These are phyloP conservation scores for Stratiomys singularior DNA, from an alignment of 2,888 invertebrate species.

Conservation along the genomic window DNA sequence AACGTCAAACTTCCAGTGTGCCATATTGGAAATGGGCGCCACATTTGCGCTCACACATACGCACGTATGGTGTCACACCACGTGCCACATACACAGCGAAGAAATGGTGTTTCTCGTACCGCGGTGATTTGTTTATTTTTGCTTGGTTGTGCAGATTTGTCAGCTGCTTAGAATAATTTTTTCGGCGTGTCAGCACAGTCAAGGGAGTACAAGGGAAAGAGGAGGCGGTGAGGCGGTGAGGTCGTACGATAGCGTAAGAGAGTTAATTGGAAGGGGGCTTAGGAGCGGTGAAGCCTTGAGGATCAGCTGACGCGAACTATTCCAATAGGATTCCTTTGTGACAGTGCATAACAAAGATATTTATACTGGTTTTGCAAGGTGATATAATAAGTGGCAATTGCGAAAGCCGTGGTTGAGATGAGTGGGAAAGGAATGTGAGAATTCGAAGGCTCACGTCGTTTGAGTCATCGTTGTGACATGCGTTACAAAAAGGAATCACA, in stretches of 20 bases:
- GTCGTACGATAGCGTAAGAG: background rate
- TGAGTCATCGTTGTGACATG: too few relatives aligned
- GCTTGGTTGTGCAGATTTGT: background rate
- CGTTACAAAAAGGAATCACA: too few relatives aligned
- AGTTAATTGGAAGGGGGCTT: background rate
- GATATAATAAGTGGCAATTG: too few relatives aligned
- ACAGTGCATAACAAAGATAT: background rate
- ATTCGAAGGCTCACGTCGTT: too few relatives aligned
- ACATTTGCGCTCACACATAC: background rate
- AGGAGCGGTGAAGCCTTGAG: background rate
- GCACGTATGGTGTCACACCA: background rate
- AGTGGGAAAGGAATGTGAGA: too few relatives aligned
- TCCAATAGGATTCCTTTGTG: background rate
- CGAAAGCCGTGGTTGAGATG: too few relatives aligned
- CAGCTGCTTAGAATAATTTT: background rate
- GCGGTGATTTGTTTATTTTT: conserved; percentile 2
- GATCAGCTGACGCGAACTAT: background rate
- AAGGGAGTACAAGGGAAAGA: too few relatives aligned
- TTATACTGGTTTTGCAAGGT: too few relatives aligned
- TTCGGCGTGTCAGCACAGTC: background rate
- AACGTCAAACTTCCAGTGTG: conserved; percentile 1
- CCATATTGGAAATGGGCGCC: conserved; percentile 14
- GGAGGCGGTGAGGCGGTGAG: background rate
- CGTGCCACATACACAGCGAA: background rate
- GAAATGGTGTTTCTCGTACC: background rate